Evolutionary conservation across 2,113 vertebrate genomes (phyloP).

Genomic region (Hemicordylus capensis): DNA sequence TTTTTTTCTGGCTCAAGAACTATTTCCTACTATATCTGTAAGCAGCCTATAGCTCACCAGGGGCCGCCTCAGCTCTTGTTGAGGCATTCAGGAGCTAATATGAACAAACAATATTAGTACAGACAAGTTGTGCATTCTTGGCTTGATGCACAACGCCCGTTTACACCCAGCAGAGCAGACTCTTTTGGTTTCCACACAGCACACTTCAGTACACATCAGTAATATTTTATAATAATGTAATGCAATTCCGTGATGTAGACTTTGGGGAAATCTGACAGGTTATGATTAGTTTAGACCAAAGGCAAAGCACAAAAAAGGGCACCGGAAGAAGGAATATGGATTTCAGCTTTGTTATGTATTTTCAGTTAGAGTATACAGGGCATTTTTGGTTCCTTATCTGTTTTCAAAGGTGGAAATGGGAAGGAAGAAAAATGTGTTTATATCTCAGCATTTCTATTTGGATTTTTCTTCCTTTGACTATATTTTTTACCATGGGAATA

Average conservation of each 20-base stretch:
- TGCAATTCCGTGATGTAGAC: not conserved
- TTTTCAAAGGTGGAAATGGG: not conserved
- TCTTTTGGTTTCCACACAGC: not conserved
- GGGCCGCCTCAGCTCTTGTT: not conserved
- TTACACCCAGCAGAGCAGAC: not conserved
- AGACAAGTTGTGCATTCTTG: not conserved
- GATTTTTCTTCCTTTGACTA: not conserved
- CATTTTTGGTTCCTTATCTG: not conserved
- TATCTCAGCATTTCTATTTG: not conserved
- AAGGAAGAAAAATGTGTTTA: not conserved
- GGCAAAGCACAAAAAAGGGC: not conserved
- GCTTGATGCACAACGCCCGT: not conserved
- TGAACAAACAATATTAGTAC: not conserved
- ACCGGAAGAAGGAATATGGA: not conserved
- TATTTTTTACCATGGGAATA: not conserved
- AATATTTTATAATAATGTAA: not conserved
- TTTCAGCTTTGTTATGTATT: not conserved
- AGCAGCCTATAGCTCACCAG: not conserved
- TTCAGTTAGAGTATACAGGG: not conserved
- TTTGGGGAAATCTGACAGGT: not conserved
- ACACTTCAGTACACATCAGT: not conserved
- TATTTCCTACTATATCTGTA: not conserved
- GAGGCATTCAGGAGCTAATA: not conserved
- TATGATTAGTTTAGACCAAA: not conserved
- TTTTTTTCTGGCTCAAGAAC: not conserved